Conservation (phyloP, 2,888 invertebrate genomes). For the Xestia c-nigrum region DNA sequence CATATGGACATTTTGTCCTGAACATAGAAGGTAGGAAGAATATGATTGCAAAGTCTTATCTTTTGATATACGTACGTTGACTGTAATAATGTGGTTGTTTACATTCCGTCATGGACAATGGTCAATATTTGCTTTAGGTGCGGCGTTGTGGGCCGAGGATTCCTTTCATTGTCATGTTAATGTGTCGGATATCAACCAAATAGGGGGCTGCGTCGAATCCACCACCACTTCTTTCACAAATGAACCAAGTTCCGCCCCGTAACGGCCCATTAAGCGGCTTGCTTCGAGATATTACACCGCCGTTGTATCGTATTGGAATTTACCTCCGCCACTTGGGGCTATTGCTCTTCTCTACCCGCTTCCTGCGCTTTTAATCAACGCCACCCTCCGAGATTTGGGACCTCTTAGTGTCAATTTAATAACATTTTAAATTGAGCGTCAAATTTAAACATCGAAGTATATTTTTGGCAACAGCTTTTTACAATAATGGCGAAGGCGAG, state of each 20-base stretch:
- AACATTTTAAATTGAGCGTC: slow-evolving; percentile 74
- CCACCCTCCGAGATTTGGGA: slow-evolving; percentile 72
- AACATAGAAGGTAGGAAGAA: slow-evolving; percentile 26
- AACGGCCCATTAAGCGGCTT: slow-evolving; percentile 80
- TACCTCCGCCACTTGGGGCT: slow-evolving; percentile 72
- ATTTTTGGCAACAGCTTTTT: slow-evolving; percentile 53
- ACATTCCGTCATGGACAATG: slow-evolving; percentile 67
- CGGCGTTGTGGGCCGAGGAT: slow-evolving; percentile 56
- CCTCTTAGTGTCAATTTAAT: slow-evolving; percentile 81
- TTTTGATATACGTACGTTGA: slow-evolving; percentile 67
- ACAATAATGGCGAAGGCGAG: slow-evolving; percentile 41
- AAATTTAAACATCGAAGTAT: slow-evolving; percentile 70
- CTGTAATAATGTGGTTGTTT: slow-evolving; percentile 69
- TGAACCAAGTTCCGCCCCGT: slow-evolving; percentile 79
- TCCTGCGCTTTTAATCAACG: slow-evolving; percentile 80
- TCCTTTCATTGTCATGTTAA: slow-evolving; percentile 76
- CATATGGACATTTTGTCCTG: not conserved
- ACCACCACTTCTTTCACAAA: slow-evolving; percentile 68
- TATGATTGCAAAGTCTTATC: slow-evolving; percentile 53
- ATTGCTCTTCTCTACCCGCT: slow-evolving; percentile 69
- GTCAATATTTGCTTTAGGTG: slow-evolving; percentile 76
- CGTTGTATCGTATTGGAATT: slow-evolving; percentile 80
- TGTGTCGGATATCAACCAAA: slow-evolving; percentile 65
- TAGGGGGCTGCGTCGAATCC: slow-evolving; percentile 58
- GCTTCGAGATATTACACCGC: slow-evolving; percentile 79